A percentile compares a stretch with the other conserved stretches of the same genome.
Evolutionary conservation across 1,140 invertebrate genomes (phyloP).

Genomic region (Eubasilissa regina): DNA sequence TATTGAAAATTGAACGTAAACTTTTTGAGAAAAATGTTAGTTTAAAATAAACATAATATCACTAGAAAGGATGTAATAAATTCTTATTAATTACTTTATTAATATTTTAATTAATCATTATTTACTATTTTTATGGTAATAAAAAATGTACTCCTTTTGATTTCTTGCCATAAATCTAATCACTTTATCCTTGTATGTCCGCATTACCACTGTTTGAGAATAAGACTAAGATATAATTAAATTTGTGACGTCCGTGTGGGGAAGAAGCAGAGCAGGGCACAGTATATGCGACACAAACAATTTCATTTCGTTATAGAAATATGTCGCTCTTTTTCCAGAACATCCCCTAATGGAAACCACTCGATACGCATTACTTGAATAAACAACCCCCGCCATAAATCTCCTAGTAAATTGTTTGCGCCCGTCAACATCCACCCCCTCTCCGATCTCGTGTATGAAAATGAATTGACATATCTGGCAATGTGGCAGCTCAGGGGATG

Average conservation of each 20-base stretch:
- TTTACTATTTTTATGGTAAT: no score
- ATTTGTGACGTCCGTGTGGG: slow-evolving; percentile 12
- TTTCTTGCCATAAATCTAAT: no score
- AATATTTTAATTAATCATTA: no score
- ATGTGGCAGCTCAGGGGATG: slow-evolving; percentile 4
- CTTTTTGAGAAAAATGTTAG: no score
- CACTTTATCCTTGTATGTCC: no score
- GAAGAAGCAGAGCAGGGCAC: no score
- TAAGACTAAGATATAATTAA: slow-evolving; percentile 3
- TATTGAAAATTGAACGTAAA: no score
- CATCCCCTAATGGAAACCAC: slow-evolving; percentile 42
- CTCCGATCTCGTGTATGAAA: slow-evolving; percentile 44
- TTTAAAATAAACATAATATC: no score
- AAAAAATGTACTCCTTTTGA: no score
- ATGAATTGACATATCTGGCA: slow-evolving; percentile 54
- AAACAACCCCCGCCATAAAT: slow-evolving; percentile 44
- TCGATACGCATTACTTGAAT: slow-evolving; percentile 45
- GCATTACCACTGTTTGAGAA: no score
- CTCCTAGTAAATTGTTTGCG: slow-evolving; percentile 58
- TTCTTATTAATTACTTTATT: no score
- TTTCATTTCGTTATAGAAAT: slow-evolving; percentile 32
- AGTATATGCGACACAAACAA: neutral
- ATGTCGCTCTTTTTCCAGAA: slow-evolving; percentile 33
- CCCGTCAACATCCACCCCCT: slow-evolving; percentile 55
- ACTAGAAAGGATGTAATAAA: no score